Evolutionary conservation across 2,888 invertebrate species (phyloP).

Genomic region (Muschampia plurimacula): DNA sequence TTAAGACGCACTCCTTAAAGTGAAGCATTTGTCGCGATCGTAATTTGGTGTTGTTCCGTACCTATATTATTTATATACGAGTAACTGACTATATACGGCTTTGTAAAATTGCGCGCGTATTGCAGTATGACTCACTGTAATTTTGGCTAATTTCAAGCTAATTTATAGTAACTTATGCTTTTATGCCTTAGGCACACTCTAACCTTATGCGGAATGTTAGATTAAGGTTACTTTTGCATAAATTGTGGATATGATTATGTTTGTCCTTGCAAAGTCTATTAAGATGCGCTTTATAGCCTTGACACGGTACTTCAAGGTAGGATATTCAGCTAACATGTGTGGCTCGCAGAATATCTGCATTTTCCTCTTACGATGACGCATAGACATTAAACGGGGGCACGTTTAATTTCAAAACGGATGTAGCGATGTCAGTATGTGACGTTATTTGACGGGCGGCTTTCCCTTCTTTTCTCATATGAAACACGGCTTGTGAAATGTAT

Average conservation of each 20-base stretch:
- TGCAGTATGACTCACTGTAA: neutral
- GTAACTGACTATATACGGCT: neutral
- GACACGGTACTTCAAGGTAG: conserved; percentile 14
- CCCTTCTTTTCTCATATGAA: neutral
- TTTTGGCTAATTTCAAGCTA: no score
- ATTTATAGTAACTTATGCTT: neutral
- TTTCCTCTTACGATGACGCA: conserved; percentile 9
- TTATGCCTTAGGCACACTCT: neutral
- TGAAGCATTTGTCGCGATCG: conserved; percentile 62
- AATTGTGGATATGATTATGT: neutral
- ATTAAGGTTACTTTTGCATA: neutral
- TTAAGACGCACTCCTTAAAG: conserved; percentile 77
- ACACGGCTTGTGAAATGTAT: neutral
- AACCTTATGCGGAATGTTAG: neutral
- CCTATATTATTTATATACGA: neutral
- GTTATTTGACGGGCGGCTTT: conserved; percentile 1
- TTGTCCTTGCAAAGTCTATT: conserved; percentile 24
- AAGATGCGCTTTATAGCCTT: conserved; percentile 24
- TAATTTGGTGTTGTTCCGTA: neutral
- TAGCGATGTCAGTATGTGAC: neutral
- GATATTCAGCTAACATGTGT: conserved; percentile 2
- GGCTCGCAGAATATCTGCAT: neutral
- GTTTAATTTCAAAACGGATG: conserved; percentile 9
- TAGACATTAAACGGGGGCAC: neutral
- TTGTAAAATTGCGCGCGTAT: neutral